Base-by-base conservation (phyloP, 2,113 vertebrate species). In the Strix uralensis region DNA sequence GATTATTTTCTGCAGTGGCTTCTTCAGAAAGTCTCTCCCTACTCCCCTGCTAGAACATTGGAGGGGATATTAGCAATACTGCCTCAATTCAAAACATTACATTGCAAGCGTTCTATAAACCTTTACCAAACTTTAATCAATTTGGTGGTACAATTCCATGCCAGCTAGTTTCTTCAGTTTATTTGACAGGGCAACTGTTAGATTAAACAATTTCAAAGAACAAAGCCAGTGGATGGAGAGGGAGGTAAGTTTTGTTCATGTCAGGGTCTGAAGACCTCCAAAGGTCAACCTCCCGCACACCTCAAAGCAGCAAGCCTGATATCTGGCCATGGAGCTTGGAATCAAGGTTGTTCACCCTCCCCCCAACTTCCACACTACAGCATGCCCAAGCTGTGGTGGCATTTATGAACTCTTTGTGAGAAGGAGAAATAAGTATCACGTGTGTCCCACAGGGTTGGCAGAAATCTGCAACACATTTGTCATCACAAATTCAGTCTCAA, bases 231-330 rank as follows among this genome's bases (percentile, higher is more conserved):
- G 27, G 11, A 12, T 10, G 5, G 17, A 13, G 3, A n/a, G 5
- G 9, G 16, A 18, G 20, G 17, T 4, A n/a, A 61, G 8, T 74
- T 81, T 55, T 47, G 7, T 34, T 51, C 40, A 25, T 8, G 26
- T 72, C 25, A 70, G 22, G 15, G 15, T 74, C 34, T 36, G 57
- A 61, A 85, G 52, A 61, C 20, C 16, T 72, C 54, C 27, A 11
- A 82, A 63, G 38, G 38, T 47, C 59, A 44, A 34, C 4, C 3
- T 13, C 6, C 15, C 2, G 7, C 4, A 6, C 0, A 1, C 13
- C 73, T n/a, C 36, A n/a, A 73, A 77, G 66, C 1, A 0, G 15
- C 59, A 81, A 88, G 13, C 61, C 47, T 52, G 27, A 61, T 15
- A 49, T 29, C 58, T 57, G 25, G 11, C 44, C 25, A 30, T 3